Base-by-base conservation (phyloP, 1,140 invertebrate genomes). In the Tribolium madens region DNA sequence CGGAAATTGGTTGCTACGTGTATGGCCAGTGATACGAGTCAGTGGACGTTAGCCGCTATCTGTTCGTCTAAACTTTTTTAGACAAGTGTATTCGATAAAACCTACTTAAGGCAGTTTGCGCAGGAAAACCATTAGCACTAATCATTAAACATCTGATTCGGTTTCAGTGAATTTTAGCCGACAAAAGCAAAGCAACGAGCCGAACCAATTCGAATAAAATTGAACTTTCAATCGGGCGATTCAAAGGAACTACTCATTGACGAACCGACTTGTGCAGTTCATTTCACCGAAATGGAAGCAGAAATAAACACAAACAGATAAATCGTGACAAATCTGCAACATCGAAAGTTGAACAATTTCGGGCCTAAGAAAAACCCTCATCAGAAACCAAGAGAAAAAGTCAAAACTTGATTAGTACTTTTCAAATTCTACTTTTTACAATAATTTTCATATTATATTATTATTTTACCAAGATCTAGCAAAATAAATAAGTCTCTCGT, bases 1-100 rank as follows among this genome's bases (percentile, higher is more conserved):
- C 78, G 78, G 78, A 79, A 79, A 79, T 79, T 79, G 78, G 73
- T 68, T 79, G 75, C 78, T 79, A 79, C 75, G 78, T 79, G 78
- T 79, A 76, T 69, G 36, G 73, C 76, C 71, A 74, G 71, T 77
- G 47, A 77, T 76, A 76, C 78, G 74, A 78, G 50, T 77, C 75
- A 52, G 14, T 79, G 77, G 53, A 75, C 74, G 71, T 70, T 76
- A 57, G 72, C 73, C 64, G 73, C 48, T 75, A 78, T 76, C 70
- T 74, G 71, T 53, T 52, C 52, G 26, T 18, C 70, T 73, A 60
- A 69, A 74, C 60, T 60, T 74, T 77, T 33, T 52, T 73, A 33
- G 70, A 48, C 70, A 73, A 52, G 31, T 73, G 47, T 53, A 36
- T 73, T 73, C 31, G 26, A 52, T 73, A 33, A 73, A 73, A 73